These are phyloP conservation scores for Neodontobutis hainanensis DNA, from an alignment of 2,113 vertebrate genomes.

Conservation along the genomic window DNA sequence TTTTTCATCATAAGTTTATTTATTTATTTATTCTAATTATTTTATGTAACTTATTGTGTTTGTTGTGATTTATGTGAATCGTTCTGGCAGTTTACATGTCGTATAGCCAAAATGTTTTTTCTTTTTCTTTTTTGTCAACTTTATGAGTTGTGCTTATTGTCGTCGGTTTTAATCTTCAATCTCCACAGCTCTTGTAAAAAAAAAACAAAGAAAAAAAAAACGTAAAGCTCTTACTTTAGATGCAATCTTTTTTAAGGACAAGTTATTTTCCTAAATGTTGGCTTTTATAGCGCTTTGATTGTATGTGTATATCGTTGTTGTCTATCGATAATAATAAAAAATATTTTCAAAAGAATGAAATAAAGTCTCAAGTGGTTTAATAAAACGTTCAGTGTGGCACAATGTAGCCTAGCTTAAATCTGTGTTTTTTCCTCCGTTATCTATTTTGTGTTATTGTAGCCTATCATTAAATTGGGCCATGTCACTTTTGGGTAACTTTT, in stretches of 20 bases:
- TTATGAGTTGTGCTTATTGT: constrained; percentile 78
- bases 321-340: constrained; percentile 89
- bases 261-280: constrained; percentile 99
- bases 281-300: constrained; percentile 99
- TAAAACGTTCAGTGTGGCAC: background rate
- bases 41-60: constrained; percentile 90
- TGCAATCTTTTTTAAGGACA: constrained; percentile 99
- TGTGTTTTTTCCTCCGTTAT: too few species aligned
- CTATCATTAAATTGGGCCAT: too few species aligned
- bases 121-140: constrained; percentile 47
- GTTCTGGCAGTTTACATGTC: constrained; percentile 89
- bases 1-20: constrained; percentile 91
- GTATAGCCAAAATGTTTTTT: constrained; percentile 82
- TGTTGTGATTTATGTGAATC: constrained; percentile 78
- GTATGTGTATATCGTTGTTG: constrained; percentile 96
- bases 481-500: too few species aligned
- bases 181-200: constrained; percentile 80
- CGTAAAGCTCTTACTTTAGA: constrained; percentile 97
- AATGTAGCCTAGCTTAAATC: background rate
- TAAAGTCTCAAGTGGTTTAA: constrained; percentile 17
- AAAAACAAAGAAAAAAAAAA: constrained; percentile 61
- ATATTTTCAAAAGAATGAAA: constrained; percentile 92
- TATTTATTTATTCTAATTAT: constrained; percentile 99
- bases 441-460: too few species aligned
- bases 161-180: constrained; percentile 81